Conservation (phyloP, 1,140 invertebrate species). For the Papilio polytes region DNA sequence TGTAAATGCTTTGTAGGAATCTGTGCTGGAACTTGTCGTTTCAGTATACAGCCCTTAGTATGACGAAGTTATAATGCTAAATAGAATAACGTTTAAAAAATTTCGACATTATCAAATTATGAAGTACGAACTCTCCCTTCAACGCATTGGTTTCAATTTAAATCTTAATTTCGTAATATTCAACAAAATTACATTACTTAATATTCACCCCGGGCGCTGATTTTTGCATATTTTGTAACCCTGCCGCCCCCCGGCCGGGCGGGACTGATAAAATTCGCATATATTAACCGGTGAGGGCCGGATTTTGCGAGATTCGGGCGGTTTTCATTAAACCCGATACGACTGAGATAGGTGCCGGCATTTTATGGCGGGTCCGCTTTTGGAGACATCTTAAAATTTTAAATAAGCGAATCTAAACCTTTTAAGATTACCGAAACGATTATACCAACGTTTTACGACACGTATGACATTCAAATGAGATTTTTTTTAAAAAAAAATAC, state of each 20-base stretch:
- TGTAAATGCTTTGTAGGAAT: not conserved
- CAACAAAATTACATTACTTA: conserved; percentile 81
- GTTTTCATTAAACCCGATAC: conserved; percentile 71
- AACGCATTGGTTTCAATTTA: conserved; percentile 85
- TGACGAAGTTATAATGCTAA: no score
- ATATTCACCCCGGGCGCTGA: conserved; percentile 79
- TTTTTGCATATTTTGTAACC: conserved; percentile 80
- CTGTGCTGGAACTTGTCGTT: not conserved
- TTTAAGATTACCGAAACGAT: conserved; percentile 39
- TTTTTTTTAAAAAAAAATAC: not conserved
- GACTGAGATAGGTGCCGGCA: conserved; percentile 58
- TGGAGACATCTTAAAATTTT: conserved; percentile 55
- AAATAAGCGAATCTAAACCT: conserved; percentile 43
- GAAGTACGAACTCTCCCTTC: conserved; percentile 36
- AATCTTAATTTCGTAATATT: conserved; percentile 85
- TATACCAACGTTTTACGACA: conserved; percentile 38
- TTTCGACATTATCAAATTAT: not conserved
- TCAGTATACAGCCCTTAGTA: not conserved
- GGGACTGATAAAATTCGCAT: conserved; percentile 74
- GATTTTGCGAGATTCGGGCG: conserved; percentile 60
- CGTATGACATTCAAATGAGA: conserved; percentile 13
- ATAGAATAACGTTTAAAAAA: conserved; percentile 48
- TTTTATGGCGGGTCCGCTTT: conserved; percentile 62
- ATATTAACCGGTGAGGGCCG: conserved; percentile 63
- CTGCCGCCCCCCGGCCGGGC: conserved; percentile 53